Evolutionary conservation across 2,888 invertebrate genomes (phyloP).

Genomic region (Latrodectus hesperus): DNA sequence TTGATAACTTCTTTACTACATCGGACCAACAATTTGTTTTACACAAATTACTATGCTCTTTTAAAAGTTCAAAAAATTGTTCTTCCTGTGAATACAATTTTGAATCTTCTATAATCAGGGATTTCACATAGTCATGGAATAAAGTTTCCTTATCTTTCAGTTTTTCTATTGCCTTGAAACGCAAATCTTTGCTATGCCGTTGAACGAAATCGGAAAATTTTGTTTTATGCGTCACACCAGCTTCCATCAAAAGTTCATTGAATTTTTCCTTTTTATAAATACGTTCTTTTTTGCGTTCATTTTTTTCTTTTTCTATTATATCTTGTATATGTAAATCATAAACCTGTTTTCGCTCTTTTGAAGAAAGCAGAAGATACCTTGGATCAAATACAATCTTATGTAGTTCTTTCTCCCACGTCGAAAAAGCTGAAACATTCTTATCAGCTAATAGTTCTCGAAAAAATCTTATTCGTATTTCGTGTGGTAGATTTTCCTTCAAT

Average conservation of each 20-base stretch:
- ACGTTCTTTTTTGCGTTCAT: slow-evolving; percentile 93
- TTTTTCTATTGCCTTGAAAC: slow-evolving; percentile 41
- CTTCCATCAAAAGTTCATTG: slow-evolving; percentile 22
- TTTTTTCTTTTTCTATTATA: slow-evolving; percentile 85
- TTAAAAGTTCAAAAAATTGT: slow-evolving; percentile 33
- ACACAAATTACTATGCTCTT: slow-evolving; percentile 7
- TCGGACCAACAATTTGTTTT: slow-evolving; percentile 28
- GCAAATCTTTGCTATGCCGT: slow-evolving; percentile 15
- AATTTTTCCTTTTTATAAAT: slow-evolving; percentile 52
- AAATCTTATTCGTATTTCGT: slow-evolving; percentile 92
- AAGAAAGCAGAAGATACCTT: slow-evolving; percentile 93
- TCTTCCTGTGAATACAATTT: not conserved
- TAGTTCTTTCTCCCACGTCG: slow-evolving; percentile 99
- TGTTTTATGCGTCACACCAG: slow-evolving; percentile 8
- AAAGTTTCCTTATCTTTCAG: slow-evolving; percentile 15
- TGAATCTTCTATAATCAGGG: not conserved
- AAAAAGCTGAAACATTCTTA: slow-evolving; percentile 97
- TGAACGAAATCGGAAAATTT: slow-evolving; percentile 32
- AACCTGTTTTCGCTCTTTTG: slow-evolving; percentile 93
- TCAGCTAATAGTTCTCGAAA: slow-evolving; percentile 98
- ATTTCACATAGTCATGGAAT: slow-evolving; percentile 14
- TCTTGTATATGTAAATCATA: slow-evolving; percentile 90
- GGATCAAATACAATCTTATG: slow-evolving; percentile 99
- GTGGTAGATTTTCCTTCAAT: slow-evolving; percentile 80
- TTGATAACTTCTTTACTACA: not conserved